Base-by-base conservation (phyloP, 2,113 vertebrate species). In the Mobula birostris region DNA sequence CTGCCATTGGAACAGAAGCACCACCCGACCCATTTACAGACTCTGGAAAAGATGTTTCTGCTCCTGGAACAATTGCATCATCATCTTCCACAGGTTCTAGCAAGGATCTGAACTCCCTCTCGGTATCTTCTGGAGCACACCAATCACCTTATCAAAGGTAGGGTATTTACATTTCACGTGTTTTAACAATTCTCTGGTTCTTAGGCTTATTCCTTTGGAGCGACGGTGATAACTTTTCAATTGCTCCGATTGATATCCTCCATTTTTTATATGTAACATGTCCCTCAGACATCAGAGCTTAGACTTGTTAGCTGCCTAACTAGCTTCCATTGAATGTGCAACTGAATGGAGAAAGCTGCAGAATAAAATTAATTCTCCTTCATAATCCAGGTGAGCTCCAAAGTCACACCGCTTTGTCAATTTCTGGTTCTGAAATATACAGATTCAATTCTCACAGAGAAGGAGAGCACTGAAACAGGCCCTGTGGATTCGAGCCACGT, bases 81-180 rank as follows among this genome's bases (percentile, higher is more conserved):
- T 68, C 15, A 17, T n/a, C 8, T 32, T 1, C n/a, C 36, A 15
- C 17, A 3, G 87, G 68, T 90, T 29, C 61, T 27, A 40, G 66
- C 6, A 72, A 72, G 11, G 70, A 27, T 5, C 27, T 56, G 70
- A 12, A 15, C 70, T 74, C 91, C 48, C 15, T 15, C 15, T 66
- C 61, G 15, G 11, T 74, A 56, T 56, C 11, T 21, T 40, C 91
- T 74, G 32, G 4, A 93, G 36, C 19, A 27, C 68, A 72, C 1
- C 68, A 6, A 74, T 40, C 70, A 29, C 40, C 66, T 76, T 24
- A 56, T 93, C 68, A 93, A 93, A 93, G 91, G 91, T 93, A 93
- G 27, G 68, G 36, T 14, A 56, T 93, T 74, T 29, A 88, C n/a
- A 32, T 17, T 88, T 7, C 27, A 11, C 5, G 11, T 27, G n/a